These are phyloP conservation scores for Vireo griseus DNA, from an alignment of 2,797 vertebrate species.

Conservation along the genomic window DNA sequence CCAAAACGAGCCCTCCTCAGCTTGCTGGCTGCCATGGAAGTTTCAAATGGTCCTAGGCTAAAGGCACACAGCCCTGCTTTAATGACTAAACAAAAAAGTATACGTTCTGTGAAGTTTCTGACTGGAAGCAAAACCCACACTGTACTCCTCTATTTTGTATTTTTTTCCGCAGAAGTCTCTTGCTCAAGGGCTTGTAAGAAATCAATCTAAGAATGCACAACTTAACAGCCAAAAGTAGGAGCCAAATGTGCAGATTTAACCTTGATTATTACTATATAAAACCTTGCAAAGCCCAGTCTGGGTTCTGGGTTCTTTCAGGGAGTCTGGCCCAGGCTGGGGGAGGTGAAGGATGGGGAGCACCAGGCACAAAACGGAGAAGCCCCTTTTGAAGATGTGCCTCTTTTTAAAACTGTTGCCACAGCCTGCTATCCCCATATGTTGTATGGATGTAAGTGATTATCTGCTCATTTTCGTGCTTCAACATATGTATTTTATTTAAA, in stretches of 20 bases:
- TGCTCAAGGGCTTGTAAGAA: neutral
- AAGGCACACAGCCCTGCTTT: neutral
- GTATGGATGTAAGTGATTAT: slow-evolving; percentile 49
- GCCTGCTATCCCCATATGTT: slow-evolving; percentile 6
- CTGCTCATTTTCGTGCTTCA: slow-evolving; percentile 51
- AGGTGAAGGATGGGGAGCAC: neutral
- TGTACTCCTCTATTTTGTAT: neutral
- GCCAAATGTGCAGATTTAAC: neutral
- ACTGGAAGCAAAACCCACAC: neutral
- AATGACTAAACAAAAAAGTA: neutral
- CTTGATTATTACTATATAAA: neutral
- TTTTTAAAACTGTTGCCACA: neutral
- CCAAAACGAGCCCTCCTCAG: neutral
- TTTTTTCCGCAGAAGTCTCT: neutral
- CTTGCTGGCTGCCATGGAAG: neutral
- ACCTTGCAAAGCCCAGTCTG: neutral
- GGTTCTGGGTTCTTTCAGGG: neutral
- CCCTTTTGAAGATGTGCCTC: neutral
- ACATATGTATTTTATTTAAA: slow-evolving; percentile 53
- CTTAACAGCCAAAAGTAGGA: neutral
- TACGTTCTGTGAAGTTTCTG: neutral
- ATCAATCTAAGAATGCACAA: neutral
- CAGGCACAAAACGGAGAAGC: neutral
- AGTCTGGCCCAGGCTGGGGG: neutral
- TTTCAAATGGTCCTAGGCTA: neutral